Conservation (phyloP, 2,113 vertebrate species). For the Rhodinocichla rosea region DNA sequence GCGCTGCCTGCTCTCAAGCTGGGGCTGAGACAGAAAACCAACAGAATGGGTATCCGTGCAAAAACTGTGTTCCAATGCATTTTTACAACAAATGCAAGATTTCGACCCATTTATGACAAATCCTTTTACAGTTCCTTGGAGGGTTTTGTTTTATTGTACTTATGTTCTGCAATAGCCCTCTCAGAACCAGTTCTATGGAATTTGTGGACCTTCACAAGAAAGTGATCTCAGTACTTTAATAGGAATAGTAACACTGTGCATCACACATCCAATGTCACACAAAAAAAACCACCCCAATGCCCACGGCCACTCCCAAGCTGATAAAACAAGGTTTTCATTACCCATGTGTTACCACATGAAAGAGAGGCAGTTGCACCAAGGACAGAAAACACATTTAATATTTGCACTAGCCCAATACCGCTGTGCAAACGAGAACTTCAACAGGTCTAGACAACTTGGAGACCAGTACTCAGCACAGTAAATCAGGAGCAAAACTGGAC, state of each 20-base stretch:
- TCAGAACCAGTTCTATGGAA: background rate
- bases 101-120: background rate
- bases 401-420: background rate
- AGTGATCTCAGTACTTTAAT: background rate
- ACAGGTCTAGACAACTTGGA: background rate
- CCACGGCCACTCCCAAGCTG: background rate
- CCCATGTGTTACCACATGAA: background rate
- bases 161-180: background rate
- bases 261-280: background rate
- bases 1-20: background rate
- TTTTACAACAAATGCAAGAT: background rate
- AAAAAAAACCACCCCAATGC: fast-evolving
- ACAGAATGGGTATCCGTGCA: background rate
- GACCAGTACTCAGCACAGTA: background rate
- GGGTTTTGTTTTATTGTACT: background rate
- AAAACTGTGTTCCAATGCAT: background rate
- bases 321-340: background rate
- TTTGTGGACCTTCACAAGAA: background rate
- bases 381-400: background rate
- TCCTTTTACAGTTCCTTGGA: background rate
- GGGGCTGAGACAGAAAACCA: background rate
- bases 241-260: background rate
- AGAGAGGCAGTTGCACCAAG: background rate
- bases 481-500: background rate
- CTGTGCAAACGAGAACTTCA: background rate